Base-by-base conservation (phyloP, 2,797 vertebrate genomes). In the Acestrorhynchus altus region DNA sequence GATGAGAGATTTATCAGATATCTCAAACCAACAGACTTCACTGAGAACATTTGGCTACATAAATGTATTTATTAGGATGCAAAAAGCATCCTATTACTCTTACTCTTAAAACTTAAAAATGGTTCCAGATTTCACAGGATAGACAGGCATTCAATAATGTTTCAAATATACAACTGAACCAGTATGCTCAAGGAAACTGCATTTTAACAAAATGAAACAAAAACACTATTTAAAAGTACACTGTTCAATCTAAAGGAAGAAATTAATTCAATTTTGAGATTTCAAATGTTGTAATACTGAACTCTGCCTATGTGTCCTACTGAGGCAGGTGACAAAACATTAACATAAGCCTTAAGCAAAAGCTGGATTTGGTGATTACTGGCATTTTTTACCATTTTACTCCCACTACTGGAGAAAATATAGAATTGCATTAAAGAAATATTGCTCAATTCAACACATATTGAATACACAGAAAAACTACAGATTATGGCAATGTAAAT, bases 231-330 rank as follows among this genome's bases (percentile, higher is more conserved):
- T 16, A 24, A 57, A 35, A 35, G 31, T 35, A 2, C 11, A 31
- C 20, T 20, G 18, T 42, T 40, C 16, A 15, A 60, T 31, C 16
- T 16, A 60, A 11, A 52, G 2, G 9, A 26, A 57, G 28, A 31
- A 57, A 24, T 57, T 0, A 26, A 57, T 57, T 57, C 12, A 57
- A 57, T 11, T 64, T 6, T 59, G 16, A 67, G 22, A 67, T 28
- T 47, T 66, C 8, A 22, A 46, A 66, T 66, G 42, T 18, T 46
- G 49, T 15, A 68, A 52, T 51, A 39, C 47, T n/a, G 28, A 68
- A 49, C 13, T 15, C 44, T 20, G 26, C 6, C 10, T 15, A 6
- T 69, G 66, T 35, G 66, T 31, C 47, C 18, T 35, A 35, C 8
- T 35, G n/a, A 13, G n/a, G 12, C 0, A 64, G 16, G 15, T 69